A percentile compares a stretch with the other conserved stretches of the same genome.
Conservation (phyloP, 2,113 vertebrate genomes). For the Heterotilapia buettikoferi region DNA sequence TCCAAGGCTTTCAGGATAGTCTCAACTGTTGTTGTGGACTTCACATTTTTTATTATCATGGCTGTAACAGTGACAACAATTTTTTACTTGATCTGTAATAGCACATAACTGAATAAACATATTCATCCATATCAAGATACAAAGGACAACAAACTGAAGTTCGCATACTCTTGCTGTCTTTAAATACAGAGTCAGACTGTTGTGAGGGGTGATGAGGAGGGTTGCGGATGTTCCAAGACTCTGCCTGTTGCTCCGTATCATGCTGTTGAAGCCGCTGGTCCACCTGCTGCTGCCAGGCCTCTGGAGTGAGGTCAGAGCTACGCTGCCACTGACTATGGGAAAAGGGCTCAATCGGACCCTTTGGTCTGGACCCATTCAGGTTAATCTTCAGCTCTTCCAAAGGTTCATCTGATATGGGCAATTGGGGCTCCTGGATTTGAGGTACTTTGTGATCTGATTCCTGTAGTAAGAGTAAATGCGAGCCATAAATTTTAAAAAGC, state of each 20-base stretch:
- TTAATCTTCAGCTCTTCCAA: conserved; percentile 24
- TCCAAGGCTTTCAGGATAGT: conserved; percentile 89
- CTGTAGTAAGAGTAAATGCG: conserved; percentile 7
- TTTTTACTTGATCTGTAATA: neutral
- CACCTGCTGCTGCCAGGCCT: conserved; percentile 77
- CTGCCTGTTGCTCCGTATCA: conserved; percentile 54
- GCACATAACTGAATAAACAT: neutral
- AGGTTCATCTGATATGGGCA: conserved; percentile 45
- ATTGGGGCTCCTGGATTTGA: conserved; percentile 66
- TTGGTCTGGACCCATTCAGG: conserved; percentile 33
- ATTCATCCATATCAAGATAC: neutral
- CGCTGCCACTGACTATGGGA: conserved; percentile 63
- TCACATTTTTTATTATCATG: conserved; percentile 92
- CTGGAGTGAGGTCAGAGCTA: conserved; percentile 71
- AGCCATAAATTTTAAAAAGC: neutral
- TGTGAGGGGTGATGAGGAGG: conserved; percentile 21
- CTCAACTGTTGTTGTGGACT: conserved; percentile 85
- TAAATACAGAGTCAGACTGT: conserved; percentile 60
- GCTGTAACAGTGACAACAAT: conserved; percentile 65
- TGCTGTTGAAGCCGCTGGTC: conserved; percentile 70
- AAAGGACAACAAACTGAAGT: neutral
- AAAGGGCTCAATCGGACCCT: conserved; percentile 21
- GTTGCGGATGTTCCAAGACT: conserved; percentile 56
- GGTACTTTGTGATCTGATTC: conserved; percentile 67
- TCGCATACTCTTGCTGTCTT: conserved; percentile 74